Percentiles rank a stretch among this genome's conserved stretches.
phyloP scores from a whole-genome alignment of 2,113 vertebrate genomes.

The Tylochromis polylepis region DNA sequence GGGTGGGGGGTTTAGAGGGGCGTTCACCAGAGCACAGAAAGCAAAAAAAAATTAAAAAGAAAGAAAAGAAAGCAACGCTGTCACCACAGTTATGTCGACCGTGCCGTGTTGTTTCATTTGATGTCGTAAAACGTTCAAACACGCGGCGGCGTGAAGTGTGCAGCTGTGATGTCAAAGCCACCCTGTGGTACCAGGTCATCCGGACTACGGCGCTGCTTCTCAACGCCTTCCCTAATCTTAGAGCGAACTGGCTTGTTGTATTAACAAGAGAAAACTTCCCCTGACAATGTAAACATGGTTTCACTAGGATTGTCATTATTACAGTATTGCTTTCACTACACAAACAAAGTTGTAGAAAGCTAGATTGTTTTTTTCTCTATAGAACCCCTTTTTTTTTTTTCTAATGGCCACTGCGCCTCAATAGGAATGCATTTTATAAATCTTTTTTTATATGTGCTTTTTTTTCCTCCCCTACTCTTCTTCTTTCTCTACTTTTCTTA shows the following conservation, averaged over 20 bases:
- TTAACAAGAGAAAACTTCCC: constrained; percentile 56
- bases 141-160: background rate
- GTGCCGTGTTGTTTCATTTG: background rate
- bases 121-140: background rate
- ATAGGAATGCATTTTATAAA: constrained; percentile 76
- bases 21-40: constrained; percentile 17
- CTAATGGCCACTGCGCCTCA: constrained; percentile 55
- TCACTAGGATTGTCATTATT: constrained; percentile 78
- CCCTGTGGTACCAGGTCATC: background rate
- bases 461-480: constrained; percentile 2
- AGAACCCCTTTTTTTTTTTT: constrained; percentile 52
- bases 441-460: constrained; percentile 74
- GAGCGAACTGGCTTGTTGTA: constrained; percentile 42
- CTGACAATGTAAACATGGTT: constrained; percentile 80
- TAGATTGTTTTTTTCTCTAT: constrained; percentile 73
- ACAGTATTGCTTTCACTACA: constrained; percentile 81
- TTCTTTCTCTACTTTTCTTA: background rate
- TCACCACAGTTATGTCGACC: background rate
- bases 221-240: background rate
- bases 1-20: background rate
- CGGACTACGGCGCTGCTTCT: constrained; percentile 16
- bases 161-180: background rate
- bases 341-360: constrained; percentile 82
- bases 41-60: background rate
- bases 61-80: background rate